Base-by-base conservation (phyloP, 1,140 invertebrate genomes). In the Pseudomyrmex sp. region DNA sequence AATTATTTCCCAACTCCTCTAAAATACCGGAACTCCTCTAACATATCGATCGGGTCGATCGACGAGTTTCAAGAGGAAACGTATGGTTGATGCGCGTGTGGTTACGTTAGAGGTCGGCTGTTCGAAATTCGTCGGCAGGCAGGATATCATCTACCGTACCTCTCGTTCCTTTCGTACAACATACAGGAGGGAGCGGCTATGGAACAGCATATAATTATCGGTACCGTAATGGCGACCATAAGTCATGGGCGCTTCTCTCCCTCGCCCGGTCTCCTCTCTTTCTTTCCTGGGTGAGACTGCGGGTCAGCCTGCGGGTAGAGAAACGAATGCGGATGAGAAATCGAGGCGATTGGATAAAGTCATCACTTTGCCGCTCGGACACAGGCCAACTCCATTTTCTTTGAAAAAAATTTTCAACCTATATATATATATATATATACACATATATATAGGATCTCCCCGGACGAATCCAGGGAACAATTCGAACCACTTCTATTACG, bases 221-320 rank as follows among this genome's bases (percentile, higher is more conserved):
- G 85, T 85, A 91, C 91, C 87, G 90, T 94, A 94, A 94, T 94
- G 92, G 93, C 90, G 35, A 91, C 84, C 91, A 94, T 94, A 94
- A 94, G 93, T 94, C 93, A 94, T 94, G 94, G 94, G 94, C 93
- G 94, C 94, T 94, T 93, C 92, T 94, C 91, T 92, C 90, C 90
- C 90, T 89, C 82, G 75, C 61, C 20, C 59, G 48, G 72, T 90
- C 89, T 80, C 70, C 89, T 91, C 88, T 91, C 86, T 90, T 89
- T 88, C 84, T 86, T 85, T 76, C 85, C 74, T 79, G 72, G 76
- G n/a, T 88, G 73, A 82, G 80, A 85, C 83, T 83, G 82, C 89
- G 89, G 91, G 85, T 91, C 92, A 85, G 91, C 93, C 93, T 90
- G 93, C 90, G 88, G 91, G 86, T 65, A 86, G 84, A 89, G 85